Percentiles rank a stretch among this genome's conserved stretches.
These are phyloP conservation scores for Bedellia somnulentella DNA, from an alignment of 2,888 invertebrate genomes.

Conservation along the genomic window DNA sequence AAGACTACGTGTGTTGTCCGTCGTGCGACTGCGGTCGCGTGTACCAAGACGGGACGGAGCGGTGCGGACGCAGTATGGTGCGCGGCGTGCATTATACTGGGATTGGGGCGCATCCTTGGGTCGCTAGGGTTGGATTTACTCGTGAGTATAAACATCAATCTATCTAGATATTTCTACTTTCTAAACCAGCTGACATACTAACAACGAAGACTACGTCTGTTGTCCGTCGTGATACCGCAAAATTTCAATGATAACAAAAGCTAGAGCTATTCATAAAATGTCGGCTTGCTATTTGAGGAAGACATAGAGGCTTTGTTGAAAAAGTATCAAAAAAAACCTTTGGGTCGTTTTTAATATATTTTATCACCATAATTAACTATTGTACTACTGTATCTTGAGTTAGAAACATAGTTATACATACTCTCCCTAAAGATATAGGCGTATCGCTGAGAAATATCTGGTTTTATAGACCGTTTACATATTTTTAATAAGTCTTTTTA, in stretches of 20 bases:
- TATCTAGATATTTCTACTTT: conserved; percentile 46
- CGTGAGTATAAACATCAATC: conserved; percentile 51
- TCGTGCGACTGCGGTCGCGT: conserved; percentile 43
- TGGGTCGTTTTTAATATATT: too few species aligned
- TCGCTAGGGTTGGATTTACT: conserved; percentile 74
- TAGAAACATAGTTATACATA: too few species aligned
- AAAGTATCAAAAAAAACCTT: too few species aligned
- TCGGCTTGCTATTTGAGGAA: too few species aligned
- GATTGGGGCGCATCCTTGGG: conserved; percentile 76
- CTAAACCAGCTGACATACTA: conserved; percentile 61
- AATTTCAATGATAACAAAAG: not conserved
- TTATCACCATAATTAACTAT: too few species aligned
- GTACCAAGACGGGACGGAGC: conserved; percentile 36
- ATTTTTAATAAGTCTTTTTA: too few species aligned
- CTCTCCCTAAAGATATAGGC: too few species aligned
- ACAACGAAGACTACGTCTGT: conserved; percentile 61
- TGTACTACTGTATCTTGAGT: too few species aligned
- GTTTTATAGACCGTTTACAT: too few species aligned
- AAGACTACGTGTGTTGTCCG: conserved; percentile 65
- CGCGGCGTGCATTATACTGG: conserved; percentile 66
- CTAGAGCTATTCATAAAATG: not conserved
- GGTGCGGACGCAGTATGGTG: conserved; percentile 68
- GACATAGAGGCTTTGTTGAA: too few species aligned
- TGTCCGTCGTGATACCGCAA: conserved; percentile 57
- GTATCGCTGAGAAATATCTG: too few species aligned